Evolutionary conservation across 2,888 invertebrate species (phyloP).

Genomic region (Plusia festucae): DNA sequence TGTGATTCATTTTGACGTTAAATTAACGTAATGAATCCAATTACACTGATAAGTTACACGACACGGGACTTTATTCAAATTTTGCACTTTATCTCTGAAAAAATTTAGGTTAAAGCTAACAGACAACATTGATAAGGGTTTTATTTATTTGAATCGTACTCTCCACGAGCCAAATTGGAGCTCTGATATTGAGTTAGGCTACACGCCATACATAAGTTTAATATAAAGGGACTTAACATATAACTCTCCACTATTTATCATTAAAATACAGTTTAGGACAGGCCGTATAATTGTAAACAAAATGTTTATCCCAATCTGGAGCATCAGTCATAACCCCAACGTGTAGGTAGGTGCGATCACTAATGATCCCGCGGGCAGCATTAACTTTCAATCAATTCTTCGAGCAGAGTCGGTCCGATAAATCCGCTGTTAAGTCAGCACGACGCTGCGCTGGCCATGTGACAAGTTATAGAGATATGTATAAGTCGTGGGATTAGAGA

Average conservation of each 20-base stretch:
- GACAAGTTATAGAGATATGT: slow-evolving; percentile 60
- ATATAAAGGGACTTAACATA: slow-evolving; percentile 4
- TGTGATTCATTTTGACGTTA: slow-evolving; percentile 32
- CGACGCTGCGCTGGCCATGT: slow-evolving; percentile 45
- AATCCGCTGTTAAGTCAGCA: slow-evolving; percentile 41
- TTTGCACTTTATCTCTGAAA: slow-evolving; percentile 33
- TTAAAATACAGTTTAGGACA: slow-evolving; percentile 5
- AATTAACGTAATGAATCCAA: slow-evolving; percentile 52
- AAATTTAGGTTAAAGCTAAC: slow-evolving; percentile 27
- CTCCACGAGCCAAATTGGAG: slow-evolving; percentile 3
- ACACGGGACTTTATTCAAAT: slow-evolving; percentile 27
- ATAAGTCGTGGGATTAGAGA: slow-evolving; percentile 56
- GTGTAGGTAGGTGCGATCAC: slow-evolving; percentile 19
- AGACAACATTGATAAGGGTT: slow-evolving; percentile 34
- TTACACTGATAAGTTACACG: slow-evolving; percentile 37
- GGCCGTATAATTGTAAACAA: neutral
- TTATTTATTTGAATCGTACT: slow-evolving; percentile 31
- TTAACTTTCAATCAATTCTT: slow-evolving; percentile 66
- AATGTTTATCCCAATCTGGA: slow-evolving; percentile 17
- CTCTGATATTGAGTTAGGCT: neutral
- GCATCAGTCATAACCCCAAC: slow-evolving; percentile 32
- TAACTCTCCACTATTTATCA: slow-evolving; percentile 11
- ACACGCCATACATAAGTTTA: slow-evolving; percentile 1
- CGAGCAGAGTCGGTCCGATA: slow-evolving; percentile 55
- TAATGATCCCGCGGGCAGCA: slow-evolving; percentile 49